Base-by-base conservation (phyloP, 2,797 vertebrate genomes). In the Buceros bicornis region DNA sequence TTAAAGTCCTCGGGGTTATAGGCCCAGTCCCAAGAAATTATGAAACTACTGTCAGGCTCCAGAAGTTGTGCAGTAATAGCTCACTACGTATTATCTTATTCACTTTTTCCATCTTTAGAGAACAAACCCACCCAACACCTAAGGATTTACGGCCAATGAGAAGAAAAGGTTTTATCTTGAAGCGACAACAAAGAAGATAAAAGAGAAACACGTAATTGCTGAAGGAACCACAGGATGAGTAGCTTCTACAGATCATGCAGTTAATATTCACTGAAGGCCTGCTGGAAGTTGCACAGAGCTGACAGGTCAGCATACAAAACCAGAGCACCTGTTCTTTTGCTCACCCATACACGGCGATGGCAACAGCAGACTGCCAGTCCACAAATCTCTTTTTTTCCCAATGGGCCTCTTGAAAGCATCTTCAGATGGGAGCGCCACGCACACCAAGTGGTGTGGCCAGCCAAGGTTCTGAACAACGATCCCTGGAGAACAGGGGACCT, bases 71-170 rank as follows among this genome's bases (percentile, higher is more conserved):
- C 61, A 61, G 61, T 89, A 87, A 92, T 87, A 83, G 64, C 87
- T 95, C 81, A 76, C 69, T 87, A 87, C 37, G 67, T 76, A 91
- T 84, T 71, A 91, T 50, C 84, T 82, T 87, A 93, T 62, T 95
- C 94, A 82, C 65, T 82, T 83, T 92, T 71, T 72, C 62, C 40
- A 89, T 48, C 70, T 87, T 85, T 82, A 91, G 90, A 88, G 54
- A 64, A 77, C 69, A 83, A 95, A 84, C 31, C 24, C 28, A 80
- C 47, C 51, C 69, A 56, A 74, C 48, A 73, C 80, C 64, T 89
- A 64, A 80, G 93, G 93, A 95, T 91, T 97, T 93, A 93, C 66
- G 94, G 66, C 56, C 62, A 90, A 83, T 19, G 29, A 95, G 94
- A 96, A 91, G 19, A 73, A 67, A 87, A 92, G 45, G 19, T 12